phyloP scores from a whole-genome alignment of 2,113 vertebrate genomes.

The Myodes glareolus region DNA sequence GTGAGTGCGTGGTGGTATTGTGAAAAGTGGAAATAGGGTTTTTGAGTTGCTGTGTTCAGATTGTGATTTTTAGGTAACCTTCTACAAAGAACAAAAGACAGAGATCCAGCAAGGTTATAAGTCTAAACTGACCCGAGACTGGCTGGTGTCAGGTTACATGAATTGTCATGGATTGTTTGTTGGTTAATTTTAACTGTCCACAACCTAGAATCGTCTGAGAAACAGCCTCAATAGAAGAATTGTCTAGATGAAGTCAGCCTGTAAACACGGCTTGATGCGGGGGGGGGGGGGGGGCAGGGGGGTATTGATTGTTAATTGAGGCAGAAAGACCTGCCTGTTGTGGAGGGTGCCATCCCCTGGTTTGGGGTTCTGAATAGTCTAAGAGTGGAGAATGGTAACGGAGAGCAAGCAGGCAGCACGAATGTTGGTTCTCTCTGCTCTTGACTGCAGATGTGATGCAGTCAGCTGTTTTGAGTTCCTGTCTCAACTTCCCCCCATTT shows the following conservation, averaged over 20 bases:
- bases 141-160: background rate
- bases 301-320: background rate
- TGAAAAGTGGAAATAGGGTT: background rate
- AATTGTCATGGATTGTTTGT: accelerated
- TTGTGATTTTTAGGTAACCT: conserved; percentile 22
- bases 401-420: background rate
- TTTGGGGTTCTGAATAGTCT: background rate
- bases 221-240: background rate
- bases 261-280: too few relatives aligned
- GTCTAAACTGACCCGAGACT: background rate
- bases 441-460: background rate
- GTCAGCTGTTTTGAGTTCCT: background rate
- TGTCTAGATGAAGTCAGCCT: background rate
- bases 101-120: background rate
- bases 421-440: background rate
- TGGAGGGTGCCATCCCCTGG: background rate
- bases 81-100: background rate
- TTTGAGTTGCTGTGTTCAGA: background rate
- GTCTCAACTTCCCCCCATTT: background rate
- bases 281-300: accelerated
- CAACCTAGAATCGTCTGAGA: background rate
- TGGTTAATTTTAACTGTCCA: background rate
- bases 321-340: background rate
- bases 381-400: background rate
- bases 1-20: background rate